Base-by-base conservation (phyloP, 1,140 invertebrate species). In the Hycleus cichorii region DNA sequence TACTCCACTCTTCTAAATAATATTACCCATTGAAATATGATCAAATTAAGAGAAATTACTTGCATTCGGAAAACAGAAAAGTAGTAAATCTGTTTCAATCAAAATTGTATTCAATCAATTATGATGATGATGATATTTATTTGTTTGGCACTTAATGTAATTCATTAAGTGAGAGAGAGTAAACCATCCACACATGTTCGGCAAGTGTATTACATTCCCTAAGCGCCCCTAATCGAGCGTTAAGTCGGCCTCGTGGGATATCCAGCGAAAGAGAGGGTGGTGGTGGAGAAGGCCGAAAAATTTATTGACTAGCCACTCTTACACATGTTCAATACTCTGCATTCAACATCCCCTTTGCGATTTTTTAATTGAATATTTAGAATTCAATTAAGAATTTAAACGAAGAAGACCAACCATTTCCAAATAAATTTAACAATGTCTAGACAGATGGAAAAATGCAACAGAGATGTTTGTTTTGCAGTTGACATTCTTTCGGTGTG, bases 161-260 rank as follows among this genome's bases (percentile, higher is more conserved):
- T 67, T 67, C 64, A 64, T 64, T 64, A 63, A 55, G 52, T 62
- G 60, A 64, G 57, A 55, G 52, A 59, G 60, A 64, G 57, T 66
- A 64, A 69, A 69, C 32, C 67, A 63, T 64, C 62, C 63, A 67
- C 18, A 18, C 66, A 69, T 67, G 67, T 65, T 65, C 65, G 18
- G 64, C 64, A 62, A 69, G 67, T 69, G 64, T 69, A 69, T 69
- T 69, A 67, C 67, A 59, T 65, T 62, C 65, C 67, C 65, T 57
- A 63, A 64, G 62, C 67, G 64, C 48, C 64, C 62, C 64, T 66
- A 69, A 69, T 69, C 65, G 67, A 65, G 62, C 67, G 67, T 64
- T 63, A 69, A 69, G 67, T 63, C 62, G 59, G 32, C 63, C 67
- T 58, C 59, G 11, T 11, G 64, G 57, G 65, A 62, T 39, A 39